phyloP scores from a whole-genome alignment of 1,140 invertebrate species.

The Teleogryllus occipitalis region DNA sequence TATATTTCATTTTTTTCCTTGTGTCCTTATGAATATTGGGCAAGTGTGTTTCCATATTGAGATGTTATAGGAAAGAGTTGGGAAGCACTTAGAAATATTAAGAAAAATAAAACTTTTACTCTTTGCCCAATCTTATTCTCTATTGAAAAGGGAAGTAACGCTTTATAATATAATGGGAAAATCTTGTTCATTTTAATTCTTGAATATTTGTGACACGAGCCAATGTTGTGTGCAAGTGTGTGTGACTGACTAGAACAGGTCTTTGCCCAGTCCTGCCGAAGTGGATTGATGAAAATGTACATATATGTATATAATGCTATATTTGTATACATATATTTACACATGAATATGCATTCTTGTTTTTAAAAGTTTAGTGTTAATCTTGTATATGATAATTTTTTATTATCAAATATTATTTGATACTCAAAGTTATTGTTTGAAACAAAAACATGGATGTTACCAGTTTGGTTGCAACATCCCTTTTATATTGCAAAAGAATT shows the following conservation, averaged over 20 bases:
- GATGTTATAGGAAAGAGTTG: too few species aligned
- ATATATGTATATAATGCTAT: neutral
- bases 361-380: neutral
- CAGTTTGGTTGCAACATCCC: neutral
- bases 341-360: neutral
- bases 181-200: neutral
- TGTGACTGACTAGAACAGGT: neutral
- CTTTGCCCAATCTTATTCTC: neutral
- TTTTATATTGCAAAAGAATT: neutral
- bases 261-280: neutral
- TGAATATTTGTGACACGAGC: neutral
- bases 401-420: conserved; percentile 2
- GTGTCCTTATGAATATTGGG: too few species aligned
- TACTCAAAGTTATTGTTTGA: neutral
- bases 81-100: neutral
- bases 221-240: neutral
- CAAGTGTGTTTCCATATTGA: too few species aligned
- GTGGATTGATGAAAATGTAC: neutral
- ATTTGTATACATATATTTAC: conserved; percentile 1
- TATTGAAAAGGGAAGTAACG: neutral
- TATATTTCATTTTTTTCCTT: neutral
- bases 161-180: neutral
- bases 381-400: neutral
- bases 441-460: neutral
- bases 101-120: neutral